A percentile compares a stretch with the other conserved stretches of the same genome.
phyloP scores from a whole-genome alignment of 1,140 invertebrate genomes.

The Muscidifurax raptorellus region DNA sequence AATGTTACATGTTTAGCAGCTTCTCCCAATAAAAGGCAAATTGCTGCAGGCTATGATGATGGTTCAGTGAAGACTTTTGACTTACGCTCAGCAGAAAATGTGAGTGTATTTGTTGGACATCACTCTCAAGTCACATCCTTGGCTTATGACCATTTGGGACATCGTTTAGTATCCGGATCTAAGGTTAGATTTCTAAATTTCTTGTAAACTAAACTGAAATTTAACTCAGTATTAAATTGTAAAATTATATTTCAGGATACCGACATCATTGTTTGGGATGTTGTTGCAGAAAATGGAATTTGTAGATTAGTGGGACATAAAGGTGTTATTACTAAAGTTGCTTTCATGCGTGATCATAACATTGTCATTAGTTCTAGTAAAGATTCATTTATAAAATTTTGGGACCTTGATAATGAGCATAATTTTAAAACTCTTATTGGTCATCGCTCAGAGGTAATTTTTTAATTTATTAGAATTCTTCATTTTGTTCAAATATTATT shows the following conservation, averaged over 20 bases:
- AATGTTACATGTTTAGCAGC: constrained; percentile 84
- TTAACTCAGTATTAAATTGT: constrained; percentile 16
- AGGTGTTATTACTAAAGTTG: constrained; percentile 89
- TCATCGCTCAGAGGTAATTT: constrained; percentile 83
- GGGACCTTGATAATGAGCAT: constrained; percentile 96
- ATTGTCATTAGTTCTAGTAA: constrained; percentile 93
- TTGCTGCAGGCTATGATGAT: constrained; percentile 95
- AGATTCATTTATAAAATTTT: constrained; percentile 97
- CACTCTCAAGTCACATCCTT: constrained; percentile 89
- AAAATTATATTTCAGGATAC: constrained; percentile 81
- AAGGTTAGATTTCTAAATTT: constrained; percentile 77
- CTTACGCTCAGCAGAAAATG: constrained; percentile 80
- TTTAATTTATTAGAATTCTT: not conserved
- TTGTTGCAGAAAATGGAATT: constrained; percentile 92
- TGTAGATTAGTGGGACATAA: constrained; percentile 95
- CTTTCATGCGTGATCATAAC: constrained; percentile 87
- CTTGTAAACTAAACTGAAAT: constrained; percentile 38
- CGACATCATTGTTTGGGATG: constrained; percentile 96
- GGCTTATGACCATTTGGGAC: constrained; percentile 86
- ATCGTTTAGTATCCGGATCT: constrained; percentile 89
- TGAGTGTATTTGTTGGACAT: constrained; percentile 92
- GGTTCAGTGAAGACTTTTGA: constrained; percentile 92
- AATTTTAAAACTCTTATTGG: constrained; percentile 96
- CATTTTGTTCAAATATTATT: not conserved
- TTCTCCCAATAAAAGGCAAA: constrained; percentile 83